Evolutionary conservation across 2,113 vertebrate species (phyloP).

Genomic region (Toxostoma redivivum): DNA sequence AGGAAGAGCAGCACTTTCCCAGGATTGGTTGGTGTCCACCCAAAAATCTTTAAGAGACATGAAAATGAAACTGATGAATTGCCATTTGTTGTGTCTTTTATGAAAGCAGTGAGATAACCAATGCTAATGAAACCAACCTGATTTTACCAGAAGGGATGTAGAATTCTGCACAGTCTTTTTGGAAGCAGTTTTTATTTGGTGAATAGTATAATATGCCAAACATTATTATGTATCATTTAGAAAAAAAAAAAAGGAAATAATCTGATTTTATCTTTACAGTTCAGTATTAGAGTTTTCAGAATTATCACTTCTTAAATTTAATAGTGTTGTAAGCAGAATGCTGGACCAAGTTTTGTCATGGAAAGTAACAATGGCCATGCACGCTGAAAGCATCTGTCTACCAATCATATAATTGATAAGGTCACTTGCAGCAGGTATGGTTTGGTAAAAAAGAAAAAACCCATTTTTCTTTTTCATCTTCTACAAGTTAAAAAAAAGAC

Average conservation of each 20-base stretch:
- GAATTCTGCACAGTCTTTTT: neutral
- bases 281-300: neutral
- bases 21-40: neutral
- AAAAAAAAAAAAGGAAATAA: fast-evolving
- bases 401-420: neutral
- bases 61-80: neutral
- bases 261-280: neutral
- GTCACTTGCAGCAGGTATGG: neutral
- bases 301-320: neutral
- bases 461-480: neutral
- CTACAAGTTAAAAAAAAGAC: neutral
- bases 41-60: neutral
- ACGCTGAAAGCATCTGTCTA: neutral
- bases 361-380: neutral
- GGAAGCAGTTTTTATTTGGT: neutral
- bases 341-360: neutral
- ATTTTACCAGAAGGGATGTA: neutral
- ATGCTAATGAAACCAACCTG: neutral
- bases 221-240: neutral
- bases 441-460: neutral
- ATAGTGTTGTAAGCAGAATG: neutral
- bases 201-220: neutral
- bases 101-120: neutral
- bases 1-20: neutral
- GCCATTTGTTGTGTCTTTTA: neutral